Percentiles rank a stretch among this genome's conserved stretches.
These are phyloP conservation scores for Pristionchus pacificus DNA, from an alignment of 1,140 invertebrate species.

Conservation along the genomic window DNA sequence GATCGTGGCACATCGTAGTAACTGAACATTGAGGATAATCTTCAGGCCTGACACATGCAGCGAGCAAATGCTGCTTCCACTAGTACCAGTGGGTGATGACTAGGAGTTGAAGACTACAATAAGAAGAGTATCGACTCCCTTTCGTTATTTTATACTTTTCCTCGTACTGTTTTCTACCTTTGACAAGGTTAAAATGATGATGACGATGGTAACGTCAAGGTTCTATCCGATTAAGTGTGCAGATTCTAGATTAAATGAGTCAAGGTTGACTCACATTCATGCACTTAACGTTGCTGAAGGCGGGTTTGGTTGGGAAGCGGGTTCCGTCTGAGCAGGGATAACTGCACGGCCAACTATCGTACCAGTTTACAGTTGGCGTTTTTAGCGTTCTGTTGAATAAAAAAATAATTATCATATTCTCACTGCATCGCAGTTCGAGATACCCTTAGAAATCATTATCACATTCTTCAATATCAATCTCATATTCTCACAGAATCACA, in stretches of 20 bases:
- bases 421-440: neutral
- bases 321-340: neutral
- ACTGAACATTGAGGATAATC: no score
- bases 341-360: neutral
- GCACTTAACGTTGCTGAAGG: neutral
- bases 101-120: no score
- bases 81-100: no score
- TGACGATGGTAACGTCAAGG: neutral
- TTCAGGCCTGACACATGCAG: no score
- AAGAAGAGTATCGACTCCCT: no score
- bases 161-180: no score
- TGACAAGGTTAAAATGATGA: neutral
- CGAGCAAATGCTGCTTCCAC: no score
- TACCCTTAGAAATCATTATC: no score
- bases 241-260: neutral
- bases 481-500: neutral
- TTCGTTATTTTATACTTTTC: no score
- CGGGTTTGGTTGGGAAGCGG: neutral
- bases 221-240: neutral
- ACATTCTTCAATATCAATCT: neutral
- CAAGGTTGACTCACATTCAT: neutral
- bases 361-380: neutral
- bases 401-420: neutral
- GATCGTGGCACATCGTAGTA: no score
- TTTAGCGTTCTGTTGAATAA: neutral